A percentile compares a stretch with the other conserved stretches of the same genome.
These are phyloP conservation scores for Dromas ardeola DNA, from an alignment of 2,113 vertebrate species.

Conservation along the genomic window DNA sequence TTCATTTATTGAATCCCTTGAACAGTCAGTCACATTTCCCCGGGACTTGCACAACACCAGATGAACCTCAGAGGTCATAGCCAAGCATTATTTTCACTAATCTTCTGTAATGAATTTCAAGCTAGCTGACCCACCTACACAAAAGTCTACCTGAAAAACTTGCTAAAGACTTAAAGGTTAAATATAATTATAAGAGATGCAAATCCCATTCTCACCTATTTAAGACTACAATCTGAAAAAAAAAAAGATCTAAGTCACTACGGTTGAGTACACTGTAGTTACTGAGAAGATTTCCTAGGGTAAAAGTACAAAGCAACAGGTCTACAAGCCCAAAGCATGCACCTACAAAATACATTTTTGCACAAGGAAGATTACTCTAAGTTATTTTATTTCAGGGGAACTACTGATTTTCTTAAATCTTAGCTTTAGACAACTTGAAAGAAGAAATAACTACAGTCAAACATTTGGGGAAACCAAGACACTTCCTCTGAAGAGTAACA, in stretches of 20 bases:
- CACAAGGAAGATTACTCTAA: background rate
- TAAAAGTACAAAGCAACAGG: conserved; percentile 29
- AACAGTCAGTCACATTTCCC: background rate
- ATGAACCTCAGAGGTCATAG: background rate
- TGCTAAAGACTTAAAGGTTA: background rate
- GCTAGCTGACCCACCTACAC: background rate
- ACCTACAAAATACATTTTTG: background rate
- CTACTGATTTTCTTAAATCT: background rate
- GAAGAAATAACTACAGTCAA: background rate
- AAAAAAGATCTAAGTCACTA: background rate
- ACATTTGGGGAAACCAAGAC: background rate
- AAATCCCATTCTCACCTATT: background rate
- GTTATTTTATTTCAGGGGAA: background rate
- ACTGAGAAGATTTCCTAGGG: background rate
- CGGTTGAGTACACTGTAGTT: background rate
- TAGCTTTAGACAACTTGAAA: background rate
- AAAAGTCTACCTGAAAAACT: background rate
- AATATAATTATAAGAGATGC: background rate
- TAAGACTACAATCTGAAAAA: background rate
- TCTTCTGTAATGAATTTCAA: background rate
- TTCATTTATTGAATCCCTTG: background rate
- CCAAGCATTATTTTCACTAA: background rate
- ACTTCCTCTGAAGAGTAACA: background rate
- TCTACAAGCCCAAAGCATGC: background rate
- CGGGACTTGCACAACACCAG: background rate